Evolutionary conservation across 2,888 invertebrate species (phyloP), one percentile per base, ranked within the genome.

Genomic region (Machimus rusticus): DNA sequence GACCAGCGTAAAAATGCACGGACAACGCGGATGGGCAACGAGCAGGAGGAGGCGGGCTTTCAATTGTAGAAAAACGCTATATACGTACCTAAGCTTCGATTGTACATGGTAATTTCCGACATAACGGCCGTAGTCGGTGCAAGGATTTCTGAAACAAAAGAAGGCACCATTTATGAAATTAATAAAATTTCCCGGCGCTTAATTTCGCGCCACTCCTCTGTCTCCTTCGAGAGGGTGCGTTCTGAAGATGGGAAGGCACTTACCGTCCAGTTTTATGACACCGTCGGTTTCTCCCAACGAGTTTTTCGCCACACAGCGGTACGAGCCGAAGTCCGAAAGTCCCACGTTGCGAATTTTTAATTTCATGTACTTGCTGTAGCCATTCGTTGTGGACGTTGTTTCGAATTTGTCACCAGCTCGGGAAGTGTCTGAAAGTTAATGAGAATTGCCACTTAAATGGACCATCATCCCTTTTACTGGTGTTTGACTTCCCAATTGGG

Each of bases 251-350:
- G 77, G 14, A 9, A 9, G 39, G 66, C 37, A 92, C 94, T 94
- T 94, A 97, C 98, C 97, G 93, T 98, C 97, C 89, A 98, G 94
- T 93, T 97, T 96, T 92, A 98, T 98, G 90, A 97, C 95, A 79
- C 98, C 97, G 92, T 97, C 97, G 66, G 98, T 98, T 92, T 97
- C 97, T 87, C 97, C 97, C 55, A 97, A 94, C 74, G 97, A 97
- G 93, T 98, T 98, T 93, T 98, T 98, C 86, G 98, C 98, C 89
- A 98, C 96, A 92, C 97, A 98, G 92, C 96, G 96, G 94, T 97
- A 98, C 86, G 97, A 96, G 88, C 97, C 97, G 92, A 97, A 97
- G 93, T 98, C 97, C 90, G 94, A 94, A 88, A 94, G 94, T 84
- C 95, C 95, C 89, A 98, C 96, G 92, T 95, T 95, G 88, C 96